These are phyloP conservation scores for Bilobella aurantiaca DNA, from an alignment of 1,140 invertebrate species.

Conservation along the genomic window DNA sequence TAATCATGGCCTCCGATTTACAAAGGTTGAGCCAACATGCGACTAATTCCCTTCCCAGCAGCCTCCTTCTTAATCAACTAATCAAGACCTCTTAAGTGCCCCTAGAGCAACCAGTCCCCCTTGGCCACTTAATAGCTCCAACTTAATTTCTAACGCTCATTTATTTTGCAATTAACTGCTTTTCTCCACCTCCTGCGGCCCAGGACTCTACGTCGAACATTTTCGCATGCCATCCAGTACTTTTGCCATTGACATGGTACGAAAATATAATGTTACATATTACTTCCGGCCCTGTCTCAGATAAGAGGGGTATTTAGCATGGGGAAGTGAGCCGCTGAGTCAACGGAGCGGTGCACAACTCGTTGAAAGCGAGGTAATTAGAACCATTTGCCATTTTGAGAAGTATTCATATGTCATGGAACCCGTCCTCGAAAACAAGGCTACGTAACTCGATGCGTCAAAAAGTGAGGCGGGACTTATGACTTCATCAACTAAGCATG, in stretches of 20 bases:
- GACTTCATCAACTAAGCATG: too few species aligned
- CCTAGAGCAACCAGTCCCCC: not conserved
- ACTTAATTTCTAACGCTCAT: too few species aligned
- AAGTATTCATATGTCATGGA: not conserved
- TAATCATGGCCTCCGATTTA: too few species aligned
- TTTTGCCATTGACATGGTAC: not conserved
- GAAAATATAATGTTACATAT: not conserved
- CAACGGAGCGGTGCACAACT: too few species aligned
- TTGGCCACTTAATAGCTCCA: not conserved
- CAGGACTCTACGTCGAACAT: too few species aligned
- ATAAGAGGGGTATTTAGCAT: not conserved
- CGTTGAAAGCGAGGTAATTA: not conserved
- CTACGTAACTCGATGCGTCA: too few species aligned
- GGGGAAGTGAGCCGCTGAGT: too few species aligned
- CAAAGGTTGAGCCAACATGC: too few species aligned
- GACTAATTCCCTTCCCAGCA: not conserved
- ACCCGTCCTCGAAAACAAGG: too few species aligned
- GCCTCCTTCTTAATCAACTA: not conserved
- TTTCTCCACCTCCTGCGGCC: too few species aligned
- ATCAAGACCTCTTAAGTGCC: not conserved
- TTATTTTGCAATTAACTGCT: too few species aligned
- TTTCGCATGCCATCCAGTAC: not conserved
- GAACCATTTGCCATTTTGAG: not conserved
- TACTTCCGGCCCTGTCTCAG: not conserved
- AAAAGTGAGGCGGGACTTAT: too few species aligned